Evolutionary conservation across 2,797 vertebrate species (phyloP).

Genomic region (Acipenser ruthenus): DNA sequence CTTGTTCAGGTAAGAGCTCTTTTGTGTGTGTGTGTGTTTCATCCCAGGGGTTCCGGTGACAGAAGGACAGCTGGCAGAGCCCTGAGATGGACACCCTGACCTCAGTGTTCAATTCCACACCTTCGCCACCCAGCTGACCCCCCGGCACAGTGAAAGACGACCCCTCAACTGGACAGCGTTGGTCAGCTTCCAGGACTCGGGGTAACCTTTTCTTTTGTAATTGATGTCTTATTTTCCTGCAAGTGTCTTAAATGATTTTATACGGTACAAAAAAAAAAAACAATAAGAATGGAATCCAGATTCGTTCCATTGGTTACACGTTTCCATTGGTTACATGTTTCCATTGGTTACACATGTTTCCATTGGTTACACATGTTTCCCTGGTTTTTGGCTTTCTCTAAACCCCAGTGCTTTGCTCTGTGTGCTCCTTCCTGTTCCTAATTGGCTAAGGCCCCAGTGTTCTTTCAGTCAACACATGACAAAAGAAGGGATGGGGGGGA

Average conservation of each 20-base stretch:
- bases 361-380: too few relatives aligned
- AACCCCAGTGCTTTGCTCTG: too few relatives aligned
- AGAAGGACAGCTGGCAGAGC: constrained; percentile 36
- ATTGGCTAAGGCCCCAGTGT: too few relatives aligned
- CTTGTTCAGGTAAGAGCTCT: constrained; percentile 27
- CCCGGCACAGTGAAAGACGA: constrained; percentile 7
- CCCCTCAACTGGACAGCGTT: background rate
- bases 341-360: too few relatives aligned
- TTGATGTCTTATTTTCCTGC: background rate
- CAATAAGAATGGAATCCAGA: too few relatives aligned
- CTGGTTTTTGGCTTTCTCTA: too few relatives aligned
- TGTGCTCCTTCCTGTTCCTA: too few relatives aligned
- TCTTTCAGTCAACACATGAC: too few relatives aligned
- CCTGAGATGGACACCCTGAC: constrained; percentile 31
- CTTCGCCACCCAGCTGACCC: constrained; percentile 14
- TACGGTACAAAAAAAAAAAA: too few relatives aligned
- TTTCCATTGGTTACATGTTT: too few relatives aligned
- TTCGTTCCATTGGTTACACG: too few relatives aligned
- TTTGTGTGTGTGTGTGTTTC: constrained; percentile 21
- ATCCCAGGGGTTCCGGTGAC: constrained; percentile 31
- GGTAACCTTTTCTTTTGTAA: background rate
- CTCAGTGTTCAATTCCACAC: constrained; percentile 26
- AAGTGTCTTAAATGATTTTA: background rate
- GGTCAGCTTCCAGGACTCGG: constrained; percentile 6
- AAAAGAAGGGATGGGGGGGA: too few relatives aligned